A percentile compares a stretch with the other conserved stretches of the same genome.
phyloP scores from a whole-genome alignment of 2,888 invertebrate genomes.

The Eugnorisma glareosa region DNA sequence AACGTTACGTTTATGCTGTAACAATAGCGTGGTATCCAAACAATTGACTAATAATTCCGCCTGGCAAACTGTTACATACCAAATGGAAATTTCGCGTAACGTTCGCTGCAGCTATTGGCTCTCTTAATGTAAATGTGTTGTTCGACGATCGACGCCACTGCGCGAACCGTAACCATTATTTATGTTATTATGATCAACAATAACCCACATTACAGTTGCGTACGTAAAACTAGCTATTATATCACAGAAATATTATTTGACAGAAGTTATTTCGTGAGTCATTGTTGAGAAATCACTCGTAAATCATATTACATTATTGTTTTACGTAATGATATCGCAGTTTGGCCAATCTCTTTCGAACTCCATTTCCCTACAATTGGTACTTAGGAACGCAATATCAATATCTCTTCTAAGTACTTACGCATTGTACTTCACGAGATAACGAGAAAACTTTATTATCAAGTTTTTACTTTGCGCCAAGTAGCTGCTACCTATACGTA shows the following conservation, averaged over 20 bases:
- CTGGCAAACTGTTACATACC: slow-evolving; percentile 79
- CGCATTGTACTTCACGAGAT: slow-evolving; percentile 62
- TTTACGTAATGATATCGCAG: slow-evolving; percentile 49
- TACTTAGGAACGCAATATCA: slow-evolving; percentile 67
- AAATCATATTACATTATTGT: slow-evolving; percentile 45
- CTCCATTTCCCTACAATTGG: slow-evolving; percentile 65
- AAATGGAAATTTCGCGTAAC: slow-evolving; percentile 83
- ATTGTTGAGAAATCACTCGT: slow-evolving; percentile 27
- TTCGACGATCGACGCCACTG: slow-evolving; percentile 66
- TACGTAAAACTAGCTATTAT: slow-evolving; percentile 41
- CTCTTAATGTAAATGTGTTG: slow-evolving; percentile 82
- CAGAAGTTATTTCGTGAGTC: slow-evolving; percentile 13
- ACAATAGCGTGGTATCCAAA: slow-evolving; percentile 79
- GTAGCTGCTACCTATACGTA: slow-evolving; percentile 23
- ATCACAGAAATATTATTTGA: slow-evolving; percentile 16
- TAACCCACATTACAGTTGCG: slow-evolving; percentile 34
- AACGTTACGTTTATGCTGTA: slow-evolving; percentile 75
- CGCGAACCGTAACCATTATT: slow-evolving; percentile 52
- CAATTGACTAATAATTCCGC: slow-evolving; percentile 84
- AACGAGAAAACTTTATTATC: slow-evolving; percentile 68
- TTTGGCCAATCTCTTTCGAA: slow-evolving; percentile 45
- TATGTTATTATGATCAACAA: slow-evolving; percentile 47
- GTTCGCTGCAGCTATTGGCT: slow-evolving; percentile 76
- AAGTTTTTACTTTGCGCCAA: slow-evolving; percentile 59
- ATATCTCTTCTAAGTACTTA: slow-evolving; percentile 67